Percentiles rank a stretch among this genome's conserved stretches.
These are phyloP conservation scores for Pectinophora gossypiella DNA, from an alignment of 1,140 invertebrate species.

Conservation along the genomic window DNA sequence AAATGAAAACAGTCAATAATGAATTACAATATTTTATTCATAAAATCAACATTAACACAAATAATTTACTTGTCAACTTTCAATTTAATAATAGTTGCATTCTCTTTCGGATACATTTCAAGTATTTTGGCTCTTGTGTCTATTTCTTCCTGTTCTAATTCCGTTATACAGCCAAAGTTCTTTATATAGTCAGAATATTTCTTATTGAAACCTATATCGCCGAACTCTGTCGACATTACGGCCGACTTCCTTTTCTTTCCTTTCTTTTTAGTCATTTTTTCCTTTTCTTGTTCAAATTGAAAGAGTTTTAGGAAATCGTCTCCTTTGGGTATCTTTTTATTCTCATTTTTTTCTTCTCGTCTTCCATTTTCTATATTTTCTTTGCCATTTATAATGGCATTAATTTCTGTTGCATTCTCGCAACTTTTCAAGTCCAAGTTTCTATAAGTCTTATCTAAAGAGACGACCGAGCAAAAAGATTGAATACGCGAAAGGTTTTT, in stretches of 20 bases:
- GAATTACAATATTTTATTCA: neutral
- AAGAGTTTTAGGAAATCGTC: slow-evolving; percentile 42
- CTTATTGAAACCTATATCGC: slow-evolving; percentile 51
- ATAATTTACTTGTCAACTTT: slow-evolving; percentile 9
- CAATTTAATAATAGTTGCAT: slow-evolving; percentile 23
- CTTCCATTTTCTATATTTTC: too few species aligned
- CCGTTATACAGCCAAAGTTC: slow-evolving; percentile 8
- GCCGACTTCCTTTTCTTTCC: slow-evolving; percentile 14
- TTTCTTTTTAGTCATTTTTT: too few species aligned
- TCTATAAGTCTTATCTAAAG: slow-evolving; percentile 46
- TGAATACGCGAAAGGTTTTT: slow-evolving; percentile 21
- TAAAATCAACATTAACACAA: neutral
- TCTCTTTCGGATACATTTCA: slow-evolving; percentile 47
- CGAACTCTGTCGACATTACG: slow-evolving; percentile 36
- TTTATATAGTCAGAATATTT: slow-evolving; percentile 44
- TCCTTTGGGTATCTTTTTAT: slow-evolving; percentile 28
- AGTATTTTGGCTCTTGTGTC: slow-evolving; percentile 31
- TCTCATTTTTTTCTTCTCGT: too few species aligned
- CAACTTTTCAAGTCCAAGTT: slow-evolving; percentile 49
- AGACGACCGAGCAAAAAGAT: slow-evolving; percentile 33
- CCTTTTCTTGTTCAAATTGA: too few species aligned
- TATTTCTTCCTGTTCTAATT: slow-evolving; percentile 20
- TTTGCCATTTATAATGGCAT: neutral
- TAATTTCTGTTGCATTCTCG: slow-evolving; percentile 20
- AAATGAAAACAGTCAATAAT: neutral